A percentile compares a stretch with the other conserved stretches of the same genome.
Conservation (phyloP, 2,113 vertebrate species). For the Physeter macrocephalus region DNA sequence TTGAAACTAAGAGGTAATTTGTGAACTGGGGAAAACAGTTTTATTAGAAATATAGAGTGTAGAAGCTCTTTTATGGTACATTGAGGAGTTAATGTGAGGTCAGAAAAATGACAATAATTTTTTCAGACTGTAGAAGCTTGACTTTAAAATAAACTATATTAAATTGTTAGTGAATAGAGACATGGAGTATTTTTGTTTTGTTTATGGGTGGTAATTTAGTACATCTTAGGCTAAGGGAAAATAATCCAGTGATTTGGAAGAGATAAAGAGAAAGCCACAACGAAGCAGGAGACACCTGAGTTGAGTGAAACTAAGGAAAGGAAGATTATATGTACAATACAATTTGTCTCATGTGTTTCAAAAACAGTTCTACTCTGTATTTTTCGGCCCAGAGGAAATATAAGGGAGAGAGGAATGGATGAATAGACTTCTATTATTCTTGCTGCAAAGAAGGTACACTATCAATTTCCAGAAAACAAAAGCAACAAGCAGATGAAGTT, state of each 20-base stretch:
- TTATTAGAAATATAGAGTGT: neutral
- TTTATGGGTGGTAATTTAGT: neutral
- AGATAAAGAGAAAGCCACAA: neutral
- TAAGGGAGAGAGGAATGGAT: neutral
- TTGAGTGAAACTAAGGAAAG: neutral
- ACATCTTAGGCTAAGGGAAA: neutral
- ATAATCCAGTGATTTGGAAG: neutral
- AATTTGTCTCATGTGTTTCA: neutral
- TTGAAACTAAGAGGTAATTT: conserved; percentile 2
- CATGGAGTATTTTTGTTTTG: neutral
- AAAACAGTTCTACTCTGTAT: neutral
- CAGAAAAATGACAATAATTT: conserved; percentile 25
- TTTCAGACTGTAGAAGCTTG: neutral
- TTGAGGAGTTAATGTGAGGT: conserved; percentile 27
- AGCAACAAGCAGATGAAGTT: neutral
- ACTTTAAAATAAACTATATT: neutral
- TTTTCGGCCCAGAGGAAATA: neutral
- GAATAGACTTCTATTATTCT: neutral
- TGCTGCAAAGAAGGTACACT: neutral
- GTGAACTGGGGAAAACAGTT: neutral
- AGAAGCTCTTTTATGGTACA: neutral
- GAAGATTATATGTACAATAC: neutral
- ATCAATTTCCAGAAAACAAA: neutral
- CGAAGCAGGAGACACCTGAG: fast-evolving
- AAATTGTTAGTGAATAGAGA: neutral